phyloP scores from a whole-genome alignment of 2,888 invertebrate genomes.

The Mylabris sibirica region DNA sequence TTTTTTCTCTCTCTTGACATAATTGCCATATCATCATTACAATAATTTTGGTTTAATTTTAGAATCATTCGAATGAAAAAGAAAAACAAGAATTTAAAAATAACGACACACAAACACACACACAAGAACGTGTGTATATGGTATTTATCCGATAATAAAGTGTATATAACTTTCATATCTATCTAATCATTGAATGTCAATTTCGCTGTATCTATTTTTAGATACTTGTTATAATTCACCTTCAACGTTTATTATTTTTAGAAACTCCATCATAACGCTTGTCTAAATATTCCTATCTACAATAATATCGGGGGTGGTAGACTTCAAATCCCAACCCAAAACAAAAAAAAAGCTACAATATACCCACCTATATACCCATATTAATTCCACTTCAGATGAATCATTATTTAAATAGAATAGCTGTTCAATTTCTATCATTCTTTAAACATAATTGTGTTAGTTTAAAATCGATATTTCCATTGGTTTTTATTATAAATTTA shows the following conservation, averaged over 20 bases:
- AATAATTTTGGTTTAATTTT: not conserved
- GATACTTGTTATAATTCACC: slow-evolving; percentile 33
- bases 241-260: slow-evolving; percentile 32
- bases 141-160: not conserved
- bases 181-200: slow-evolving; percentile 10
- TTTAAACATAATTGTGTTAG: no score
- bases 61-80: not conserved
- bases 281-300: not conserved
- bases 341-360: not conserved
- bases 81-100: not conserved
- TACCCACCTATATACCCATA: not conserved
- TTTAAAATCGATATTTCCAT: not conserved
- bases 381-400: not conserved
- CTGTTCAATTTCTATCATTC: not conserved
- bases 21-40: not conserved
- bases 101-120: not conserved
- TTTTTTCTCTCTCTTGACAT: no score
- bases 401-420: not conserved
- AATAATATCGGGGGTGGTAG: slow-evolving; percentile 1
- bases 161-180: slow-evolving; percentile 8
- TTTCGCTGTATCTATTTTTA: slow-evolving; percentile 26
- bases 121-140: no score
- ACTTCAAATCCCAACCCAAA: not conserved
- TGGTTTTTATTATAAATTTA: not conserved
- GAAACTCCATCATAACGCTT: slow-evolving; percentile 15